These are phyloP conservation scores for Lepidotrigona ventralis DNA, from an alignment of 1,140 invertebrate genomes.

Conservation along the genomic window DNA sequence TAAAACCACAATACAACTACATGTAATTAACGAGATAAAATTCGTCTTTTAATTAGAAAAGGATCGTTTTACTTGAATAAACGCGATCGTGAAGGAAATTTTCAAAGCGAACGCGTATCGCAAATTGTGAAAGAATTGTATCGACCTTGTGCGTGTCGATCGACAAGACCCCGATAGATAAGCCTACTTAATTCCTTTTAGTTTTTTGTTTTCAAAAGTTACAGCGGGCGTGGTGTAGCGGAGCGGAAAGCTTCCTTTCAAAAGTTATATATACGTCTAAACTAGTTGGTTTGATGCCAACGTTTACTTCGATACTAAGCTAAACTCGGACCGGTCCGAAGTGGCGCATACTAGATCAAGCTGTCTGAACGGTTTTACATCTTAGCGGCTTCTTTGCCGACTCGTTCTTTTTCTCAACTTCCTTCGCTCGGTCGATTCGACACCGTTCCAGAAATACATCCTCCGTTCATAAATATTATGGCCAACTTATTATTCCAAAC, in stretches of 20 bases:
- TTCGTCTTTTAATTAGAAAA: neutral
- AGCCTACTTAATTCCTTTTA: neutral
- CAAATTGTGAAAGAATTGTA: neutral
- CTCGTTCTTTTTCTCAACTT: neutral
- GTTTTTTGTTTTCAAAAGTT: neutral
- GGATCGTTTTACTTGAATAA: neutral
- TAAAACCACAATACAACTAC: too few species aligned
- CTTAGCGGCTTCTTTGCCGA: neutral
- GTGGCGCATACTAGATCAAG: conserved; percentile 5
- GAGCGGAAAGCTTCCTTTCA: conserved; percentile 18
- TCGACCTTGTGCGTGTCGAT: neutral
- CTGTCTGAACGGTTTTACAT: conserved; percentile 5
- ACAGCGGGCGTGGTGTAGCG: neutral
- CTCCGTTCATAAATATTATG: neutral
- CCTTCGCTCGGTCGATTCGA: neutral
- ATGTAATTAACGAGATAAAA: neutral
- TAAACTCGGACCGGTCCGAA: conserved; percentile 10
- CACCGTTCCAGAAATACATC: neutral
- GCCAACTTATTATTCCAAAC: too few species aligned
- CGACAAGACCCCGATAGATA: neutral
- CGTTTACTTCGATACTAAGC: conserved; percentile 16
- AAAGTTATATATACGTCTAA: conserved; percentile 1
- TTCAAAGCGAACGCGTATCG: neutral
- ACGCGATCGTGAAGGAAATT: neutral
- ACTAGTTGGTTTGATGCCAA: conserved; percentile 48